phyloP scores from a whole-genome alignment of 2,797 vertebrate species.

The Monodelphis domestica region DNA sequence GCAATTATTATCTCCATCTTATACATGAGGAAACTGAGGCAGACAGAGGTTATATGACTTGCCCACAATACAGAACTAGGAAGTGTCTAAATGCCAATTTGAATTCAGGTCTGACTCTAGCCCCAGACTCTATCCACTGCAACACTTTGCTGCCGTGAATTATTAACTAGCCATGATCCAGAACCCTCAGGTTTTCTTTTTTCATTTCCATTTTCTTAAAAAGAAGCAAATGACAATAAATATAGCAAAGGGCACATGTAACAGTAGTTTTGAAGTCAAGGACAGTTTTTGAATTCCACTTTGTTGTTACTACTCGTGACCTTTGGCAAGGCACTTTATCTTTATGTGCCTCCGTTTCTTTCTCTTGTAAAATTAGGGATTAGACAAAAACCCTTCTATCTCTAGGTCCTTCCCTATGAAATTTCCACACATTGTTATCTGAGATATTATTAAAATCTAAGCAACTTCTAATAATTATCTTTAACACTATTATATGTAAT shows the following conservation, averaged over 20 bases:
- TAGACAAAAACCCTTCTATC: background rate
- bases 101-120: background rate
- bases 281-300: background rate
- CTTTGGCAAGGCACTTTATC: too few species aligned
- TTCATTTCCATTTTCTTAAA: background rate
- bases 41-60: background rate
- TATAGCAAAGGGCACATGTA: background rate
- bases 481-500: background rate
- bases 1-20: background rate
- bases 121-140: background rate
- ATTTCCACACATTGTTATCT: background rate
- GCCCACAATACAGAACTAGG: background rate
- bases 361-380: background rate
- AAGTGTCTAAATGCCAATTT: background rate
- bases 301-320: background rate
- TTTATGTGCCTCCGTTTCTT: background rate
- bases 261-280: background rate
- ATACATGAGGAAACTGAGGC: background rate
- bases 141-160: background rate
- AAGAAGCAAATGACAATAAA: background rate
- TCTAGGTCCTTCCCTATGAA: background rate
- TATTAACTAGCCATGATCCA: background rate
- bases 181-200: background rate
- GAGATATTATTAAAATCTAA: background rate
- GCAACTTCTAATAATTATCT: background rate